Base-by-base conservation (phyloP, 2,888 invertebrate species). In the Tipula helvola region DNA sequence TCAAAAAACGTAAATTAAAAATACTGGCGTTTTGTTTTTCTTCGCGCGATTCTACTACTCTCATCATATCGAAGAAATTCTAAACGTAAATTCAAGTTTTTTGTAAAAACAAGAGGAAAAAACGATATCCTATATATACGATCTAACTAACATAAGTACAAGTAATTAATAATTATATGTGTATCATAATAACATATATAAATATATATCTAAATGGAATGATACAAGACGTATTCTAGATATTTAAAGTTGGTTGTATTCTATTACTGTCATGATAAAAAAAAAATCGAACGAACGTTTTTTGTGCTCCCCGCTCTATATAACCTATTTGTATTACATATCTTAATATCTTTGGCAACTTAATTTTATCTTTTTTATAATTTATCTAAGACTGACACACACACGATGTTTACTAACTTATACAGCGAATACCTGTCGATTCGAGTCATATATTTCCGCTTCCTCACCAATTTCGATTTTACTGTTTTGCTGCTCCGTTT, bases 391-490 rank as follows among this genome's bases (percentile, higher is more conserved):
- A 84, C 36, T 39, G 7, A 41, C n/a, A n/a, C n/a, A n/a, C n/a
- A n/a, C n/a, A n/a, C n/a, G n/a, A n/a, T n/a, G n/a, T n/a, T n/a
- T n/a, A n/a, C n/a, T n/a, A n/a, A n/a, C n/a, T 71, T 86, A 86
- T 18, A 86, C 86, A 8, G 86, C 71, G 71, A 86, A 86, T 16
- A 83, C 71, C 10, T 86, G 52, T 52, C 71, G 47, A 36, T 84
- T 86, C 13, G 47, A 44, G 41, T 86, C 83, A 8, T 84, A 86
- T 42, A 39, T 39, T 86, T 47, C 83, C 1, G 91, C 91, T 87
- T 91, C 91, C 87, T 90, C 89, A 13, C 90, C 91, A 47, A 91
- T 91, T 87, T 91, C 91, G 12, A 91, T 90, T 84, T 84, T 84
- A 84, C 36, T 83, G 10, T 28, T 28, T 84, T 84, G n/a, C 39